These are phyloP conservation scores for Beris morrisii DNA, from an alignment of 2,888 invertebrate genomes.

Conservation along the genomic window DNA sequence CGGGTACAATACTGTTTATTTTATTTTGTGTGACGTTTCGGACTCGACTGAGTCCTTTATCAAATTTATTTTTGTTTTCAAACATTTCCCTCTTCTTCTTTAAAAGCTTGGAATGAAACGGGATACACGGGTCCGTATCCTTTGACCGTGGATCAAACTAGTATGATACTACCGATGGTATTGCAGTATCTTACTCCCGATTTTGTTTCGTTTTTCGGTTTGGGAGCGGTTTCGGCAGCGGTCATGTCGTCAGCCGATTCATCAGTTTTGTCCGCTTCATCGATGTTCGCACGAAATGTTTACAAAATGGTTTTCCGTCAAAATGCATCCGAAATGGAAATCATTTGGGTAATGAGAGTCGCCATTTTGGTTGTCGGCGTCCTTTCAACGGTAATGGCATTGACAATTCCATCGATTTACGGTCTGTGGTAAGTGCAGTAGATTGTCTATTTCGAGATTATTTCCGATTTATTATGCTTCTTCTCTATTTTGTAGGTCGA, in stretches of 20 bases:
- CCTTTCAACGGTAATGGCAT: slow-evolving; percentile 91
- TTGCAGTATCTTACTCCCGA: slow-evolving; percentile 94
- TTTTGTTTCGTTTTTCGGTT: slow-evolving; percentile 94
- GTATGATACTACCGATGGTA: slow-evolving; percentile 96
- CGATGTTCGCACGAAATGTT: slow-evolving; percentile 99
- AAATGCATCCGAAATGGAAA: slow-evolving; percentile 95
- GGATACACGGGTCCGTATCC: slow-evolving; percentile 77
- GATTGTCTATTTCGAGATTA: slow-evolving; percentile 1
- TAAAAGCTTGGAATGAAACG: slow-evolving; percentile 92
- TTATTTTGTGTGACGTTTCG: no score
- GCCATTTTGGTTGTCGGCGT: slow-evolving; percentile 90
- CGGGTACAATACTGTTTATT: no score
- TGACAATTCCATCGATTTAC: slow-evolving; percentile 97
- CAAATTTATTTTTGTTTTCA: no score
- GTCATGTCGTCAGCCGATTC: slow-evolving; percentile 99
- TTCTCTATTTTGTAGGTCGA: slow-evolving; percentile 66
- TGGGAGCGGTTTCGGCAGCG: slow-evolving; percentile 98
- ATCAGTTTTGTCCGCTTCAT: slow-evolving; percentile 94
- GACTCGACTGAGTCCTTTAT: no score
- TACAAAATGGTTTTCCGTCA: slow-evolving; percentile 97
- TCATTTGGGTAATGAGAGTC: slow-evolving; percentile 93
- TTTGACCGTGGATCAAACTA: slow-evolving; percentile 75
- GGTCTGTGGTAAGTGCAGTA: slow-evolving; percentile 78
- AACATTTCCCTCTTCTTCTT: no score
- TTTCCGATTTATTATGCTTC: not conserved